Base-by-base conservation (phyloP, 2,797 vertebrate genomes). In the Mionectes olivaceus region DNA sequence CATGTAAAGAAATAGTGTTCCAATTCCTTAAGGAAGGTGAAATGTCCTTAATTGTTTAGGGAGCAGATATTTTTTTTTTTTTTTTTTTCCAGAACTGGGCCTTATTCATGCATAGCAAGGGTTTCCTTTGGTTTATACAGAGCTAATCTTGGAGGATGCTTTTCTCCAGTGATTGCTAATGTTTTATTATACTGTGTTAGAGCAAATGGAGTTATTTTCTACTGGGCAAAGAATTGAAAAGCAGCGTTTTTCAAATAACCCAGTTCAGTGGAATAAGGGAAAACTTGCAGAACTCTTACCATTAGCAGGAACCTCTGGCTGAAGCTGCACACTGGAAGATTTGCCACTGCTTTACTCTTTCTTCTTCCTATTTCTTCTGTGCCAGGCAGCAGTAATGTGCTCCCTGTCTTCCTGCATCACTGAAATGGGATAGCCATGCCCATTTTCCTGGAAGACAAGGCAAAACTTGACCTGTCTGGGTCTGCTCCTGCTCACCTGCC, bases 41-140 rank as follows among this genome's bases (percentile, higher is more conserved):
- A 82, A 23, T n/a, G 27, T 30, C 28, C 9, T 46, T 60, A 30
- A 67, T 67, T 76, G 27, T 25, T 65, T 50, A 41, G 35, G 15
- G 28, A 83, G 5, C 11, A 60, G 19, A 71, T 24, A 8, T 17
- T 24, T 60, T 19, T 35, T 35, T 32, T 49, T 5, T 52, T 39
- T 56, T 69, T n/a, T 21, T 22, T 22, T 12, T 13, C 12, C 12
- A 21, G 53, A 70, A 28, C 44, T 70, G 50, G 28, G 19, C 13
- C 39, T 68, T 6, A 7, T 82, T 74, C 18, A 13, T n/a, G 10
- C 8, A 7, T 61, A 41, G 22, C 27, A 67, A 64, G 56, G 53
- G 50, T 71, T 87, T 89, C 28, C 60, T 83, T 82, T 77, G 33
- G 27, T 80, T 87, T 61, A n/a, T 18, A 39, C 21, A 32, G 79